Evolutionary conservation across 2,888 invertebrate species (phyloP).

Genomic region (Acrobasis repandana): DNA sequence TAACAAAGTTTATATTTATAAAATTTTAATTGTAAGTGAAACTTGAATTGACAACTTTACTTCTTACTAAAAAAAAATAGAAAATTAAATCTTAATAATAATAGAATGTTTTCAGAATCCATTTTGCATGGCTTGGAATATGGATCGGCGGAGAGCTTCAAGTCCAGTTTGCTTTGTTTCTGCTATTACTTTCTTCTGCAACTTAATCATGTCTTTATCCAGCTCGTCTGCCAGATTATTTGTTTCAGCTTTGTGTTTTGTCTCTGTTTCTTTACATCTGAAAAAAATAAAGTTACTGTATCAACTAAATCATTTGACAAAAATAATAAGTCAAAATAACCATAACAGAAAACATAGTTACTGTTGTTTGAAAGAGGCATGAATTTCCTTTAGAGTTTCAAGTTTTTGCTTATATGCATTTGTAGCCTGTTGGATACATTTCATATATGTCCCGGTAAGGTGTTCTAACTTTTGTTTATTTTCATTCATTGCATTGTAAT

Average conservation of each 20-base stretch:
- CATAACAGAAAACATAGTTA: constrained; percentile 35
- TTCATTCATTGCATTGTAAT: constrained; percentile 61
- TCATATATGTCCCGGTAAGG: constrained; percentile 55
- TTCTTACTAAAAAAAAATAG: not conserved
- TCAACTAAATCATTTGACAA: constrained; percentile 29
- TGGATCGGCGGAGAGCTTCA: constrained; percentile 61
- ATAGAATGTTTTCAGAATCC: constrained; percentile 28
- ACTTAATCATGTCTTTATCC: constrained; percentile 59
- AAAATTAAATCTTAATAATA: not conserved
- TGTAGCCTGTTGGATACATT: constrained; percentile 65
- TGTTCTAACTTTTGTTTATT: constrained; percentile 71
- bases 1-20: constrained; percentile 5
- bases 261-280: constrained; percentile 64
- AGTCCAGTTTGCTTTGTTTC: constrained; percentile 66
- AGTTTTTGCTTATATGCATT: constrained; percentile 62
- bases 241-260: constrained; percentile 54
- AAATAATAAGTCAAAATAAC: constrained; percentile 7
- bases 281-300: constrained; percentile 2
- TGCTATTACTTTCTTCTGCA: constrained; percentile 63
- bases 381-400: constrained; percentile 57
- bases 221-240: constrained; percentile 61
- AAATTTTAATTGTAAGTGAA: not conserved
- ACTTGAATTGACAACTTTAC: not conserved
- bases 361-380: constrained; percentile 59
- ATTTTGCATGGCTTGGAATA: constrained; percentile 69